Base-by-base conservation (phyloP, 2,113 vertebrate genomes). In the Butorides virescens region DNA sequence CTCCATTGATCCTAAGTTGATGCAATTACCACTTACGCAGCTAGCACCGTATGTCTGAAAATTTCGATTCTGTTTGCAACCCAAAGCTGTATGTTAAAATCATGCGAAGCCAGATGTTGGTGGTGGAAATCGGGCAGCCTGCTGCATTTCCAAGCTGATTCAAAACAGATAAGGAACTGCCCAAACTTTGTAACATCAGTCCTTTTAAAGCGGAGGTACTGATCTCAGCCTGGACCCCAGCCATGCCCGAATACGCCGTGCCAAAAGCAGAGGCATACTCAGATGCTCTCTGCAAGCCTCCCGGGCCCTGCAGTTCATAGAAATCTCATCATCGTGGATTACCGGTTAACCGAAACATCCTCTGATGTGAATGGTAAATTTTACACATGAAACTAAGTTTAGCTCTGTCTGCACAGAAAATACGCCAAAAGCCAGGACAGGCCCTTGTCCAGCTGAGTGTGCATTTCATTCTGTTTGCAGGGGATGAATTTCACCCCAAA, bases 1-100 rank as follows among this genome's bases (percentile, higher is more conserved):
- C 94, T 97, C 88, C 95, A 97, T 97, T 97, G 96, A 96, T 97
- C 87, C 82, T 67, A 86, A 91, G 79, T 26, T 97, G 96, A 96
- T 95, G 90, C 96, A 98, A 96, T 96, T 97, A 96, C 93, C 76
- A 76, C 83, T 96, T 91, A 93, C n/a, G 25, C 95, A 95, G 86
- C 67, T 73, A 91, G 83, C 32, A n/a, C 80, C 0, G 1, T 86
- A 67, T 63, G 83, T 88, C 92, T 90, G 83, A 84, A 92, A 96
- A 83, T 91, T 90, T 94, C 93, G 92, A 75, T 97, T 97, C 83
- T 56, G 11, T 82, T 94, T 78, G 90, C 86, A 91, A 74, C 46
- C 80, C 83, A 62, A 91, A 93, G 72, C 73, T 72, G 56, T 75
- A 59, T 2, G 6, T 91, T 80, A 83, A 73, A 76, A 82, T 66